A percentile compares a stretch with the other conserved stretches of the same genome.
Evolutionary conservation across 2,888 invertebrate species (phyloP).

Genomic region (Scelioninae gen. 1): DNA sequence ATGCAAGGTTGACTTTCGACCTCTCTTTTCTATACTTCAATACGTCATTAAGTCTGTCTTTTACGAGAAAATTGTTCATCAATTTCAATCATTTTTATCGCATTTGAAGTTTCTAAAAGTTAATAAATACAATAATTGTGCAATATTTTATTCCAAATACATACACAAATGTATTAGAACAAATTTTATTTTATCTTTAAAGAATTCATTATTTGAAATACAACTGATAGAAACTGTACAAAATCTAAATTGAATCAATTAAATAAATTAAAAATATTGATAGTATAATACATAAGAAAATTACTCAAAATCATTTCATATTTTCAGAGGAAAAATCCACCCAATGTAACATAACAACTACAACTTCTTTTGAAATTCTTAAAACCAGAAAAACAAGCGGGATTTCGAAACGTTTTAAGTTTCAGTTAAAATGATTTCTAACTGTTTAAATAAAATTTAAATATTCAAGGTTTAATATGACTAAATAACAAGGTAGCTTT

Average conservation of each 20-base stretch:
- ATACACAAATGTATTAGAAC: no score
- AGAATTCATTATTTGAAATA: no score
- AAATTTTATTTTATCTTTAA: no score
- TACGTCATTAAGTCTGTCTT: constrained; percentile 11
- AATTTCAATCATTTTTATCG: neutral
- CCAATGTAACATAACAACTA: neutral
- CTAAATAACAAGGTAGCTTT: no score
- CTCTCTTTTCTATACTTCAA: constrained; percentile 26
- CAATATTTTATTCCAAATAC: neutral
- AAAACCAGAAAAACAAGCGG: neutral
- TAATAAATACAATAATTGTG: neutral
- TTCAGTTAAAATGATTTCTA: neutral
- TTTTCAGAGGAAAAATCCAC: neutral
- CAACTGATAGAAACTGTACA: no score
- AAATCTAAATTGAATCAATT: no score
- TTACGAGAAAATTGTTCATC: constrained; percentile 21
- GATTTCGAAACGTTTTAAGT: no score
- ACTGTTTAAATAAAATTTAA: neutral
- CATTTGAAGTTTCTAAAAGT: neutral
- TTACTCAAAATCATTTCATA: neutral
- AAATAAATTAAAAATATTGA: no score
- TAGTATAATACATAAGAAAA: no score
- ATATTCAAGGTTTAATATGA: no score
- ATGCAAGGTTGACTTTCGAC: constrained; percentile 16
- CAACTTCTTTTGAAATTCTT: neutral